phyloP scores from a whole-genome alignment of 1,140 invertebrate genomes.

The Orussus abietinus region DNA sequence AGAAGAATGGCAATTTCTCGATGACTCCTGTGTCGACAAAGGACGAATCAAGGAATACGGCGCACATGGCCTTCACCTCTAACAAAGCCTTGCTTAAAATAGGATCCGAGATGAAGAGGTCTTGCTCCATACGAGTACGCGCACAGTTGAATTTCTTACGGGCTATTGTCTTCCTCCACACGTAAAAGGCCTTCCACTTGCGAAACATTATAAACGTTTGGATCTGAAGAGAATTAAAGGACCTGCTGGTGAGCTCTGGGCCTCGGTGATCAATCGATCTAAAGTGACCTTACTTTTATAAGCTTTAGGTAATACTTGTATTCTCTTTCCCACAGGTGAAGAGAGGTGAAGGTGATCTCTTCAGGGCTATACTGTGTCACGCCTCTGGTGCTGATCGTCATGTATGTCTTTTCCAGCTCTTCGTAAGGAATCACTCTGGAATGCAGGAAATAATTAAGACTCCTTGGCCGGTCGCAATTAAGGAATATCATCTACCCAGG shows the following conservation, averaged over 20 bases:
- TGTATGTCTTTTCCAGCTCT: slow-evolving; percentile 60
- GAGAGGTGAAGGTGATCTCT: slow-evolving; percentile 65
- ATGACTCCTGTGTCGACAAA: slow-evolving; percentile 57
- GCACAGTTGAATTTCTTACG: slow-evolving; percentile 63
- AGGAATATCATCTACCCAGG: too few relatives aligned
- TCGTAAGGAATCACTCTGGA: slow-evolving; percentile 63
- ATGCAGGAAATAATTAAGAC: slow-evolving; percentile 7
- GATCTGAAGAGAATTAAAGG: slow-evolving; percentile 53
- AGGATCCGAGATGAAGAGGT: slow-evolving; percentile 71
- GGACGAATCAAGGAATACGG: slow-evolving; percentile 59
- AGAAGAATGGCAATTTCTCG: slow-evolving; percentile 61
- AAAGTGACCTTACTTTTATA: slow-evolving; percentile 52
- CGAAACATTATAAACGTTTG: slow-evolving; percentile 69
- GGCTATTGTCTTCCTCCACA: slow-evolving; percentile 73
- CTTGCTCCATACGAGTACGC: slow-evolving; percentile 58
- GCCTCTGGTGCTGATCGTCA: slow-evolving; percentile 66
- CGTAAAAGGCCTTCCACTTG: slow-evolving; percentile 78
- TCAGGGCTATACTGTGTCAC: slow-evolving; percentile 63
- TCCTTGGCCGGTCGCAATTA: neutral
- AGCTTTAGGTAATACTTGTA: slow-evolving; percentile 66
- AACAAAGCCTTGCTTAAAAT: slow-evolving; percentile 66
- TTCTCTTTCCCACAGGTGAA: slow-evolving; percentile 67
- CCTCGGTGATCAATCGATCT: slow-evolving; percentile 1
- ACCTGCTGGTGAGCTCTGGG: neutral
- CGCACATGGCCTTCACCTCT: slow-evolving; percentile 66